Percentiles rank a stretch among this genome's conserved stretches.
Evolutionary conservation across 2,113 vertebrate species (phyloP).

Genomic region (Danio rerio): GRCz12tu NC_133179.1:25279001-25279500

Average conservation of each 20-base stretch:
- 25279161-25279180: background rate
- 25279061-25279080: background rate
- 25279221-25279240: background rate
- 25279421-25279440: no score
- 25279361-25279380: no score
- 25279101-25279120: background rate
- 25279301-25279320: no score
- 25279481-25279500: no score
- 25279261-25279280: background rate
- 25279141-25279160: background rate
- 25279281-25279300: background rate
- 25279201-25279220: background rate
- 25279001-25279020: background rate
- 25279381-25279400: no score
- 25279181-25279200: background rate
- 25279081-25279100: constrained; percentile 11
- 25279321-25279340: no score
- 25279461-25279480: no score
- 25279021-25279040: background rate
- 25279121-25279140: background rate
- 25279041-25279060: background rate
- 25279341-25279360: no score
- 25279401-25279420: no score
- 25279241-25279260: background rate
- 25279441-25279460: no score